Conservation (phyloP, 2,113 vertebrate species). For the Psammodynastes pulverulentus region DNA sequence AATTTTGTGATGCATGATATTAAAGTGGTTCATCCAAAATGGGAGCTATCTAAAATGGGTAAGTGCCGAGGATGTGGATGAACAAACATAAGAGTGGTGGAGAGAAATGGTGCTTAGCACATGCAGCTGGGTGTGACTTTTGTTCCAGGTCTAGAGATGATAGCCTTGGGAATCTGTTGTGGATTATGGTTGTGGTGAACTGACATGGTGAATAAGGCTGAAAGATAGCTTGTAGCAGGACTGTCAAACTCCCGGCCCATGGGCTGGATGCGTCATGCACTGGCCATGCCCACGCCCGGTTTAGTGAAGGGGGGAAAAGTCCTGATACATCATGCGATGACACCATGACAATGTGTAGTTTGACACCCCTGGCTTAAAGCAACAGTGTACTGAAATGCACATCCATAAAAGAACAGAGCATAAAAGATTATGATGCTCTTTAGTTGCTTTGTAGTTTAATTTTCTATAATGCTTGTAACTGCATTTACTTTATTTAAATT, state of each 20-base stretch:
- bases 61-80: neutral
- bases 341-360: no score
- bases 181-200: neutral
- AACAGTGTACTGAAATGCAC: neutral
- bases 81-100: neutral
- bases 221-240: neutral
- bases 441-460: neutral
- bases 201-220: neutral
- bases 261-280: no score
- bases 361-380: no score
- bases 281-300: no score
- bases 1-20: neutral
- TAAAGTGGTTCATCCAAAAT: neutral
- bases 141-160: neutral
- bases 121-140: neutral
- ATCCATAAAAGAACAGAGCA: neutral
- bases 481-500: neutral
- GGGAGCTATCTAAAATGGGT: neutral
- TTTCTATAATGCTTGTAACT: neutral
- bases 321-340: no score
- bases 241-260: no score
- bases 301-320: no score
- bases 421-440: neutral
- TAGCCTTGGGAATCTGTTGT: neutral
- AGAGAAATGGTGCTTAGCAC: neutral